phyloP scores from a whole-genome alignment of 2,113 vertebrate genomes.

The Trogon surrucura region DNA sequence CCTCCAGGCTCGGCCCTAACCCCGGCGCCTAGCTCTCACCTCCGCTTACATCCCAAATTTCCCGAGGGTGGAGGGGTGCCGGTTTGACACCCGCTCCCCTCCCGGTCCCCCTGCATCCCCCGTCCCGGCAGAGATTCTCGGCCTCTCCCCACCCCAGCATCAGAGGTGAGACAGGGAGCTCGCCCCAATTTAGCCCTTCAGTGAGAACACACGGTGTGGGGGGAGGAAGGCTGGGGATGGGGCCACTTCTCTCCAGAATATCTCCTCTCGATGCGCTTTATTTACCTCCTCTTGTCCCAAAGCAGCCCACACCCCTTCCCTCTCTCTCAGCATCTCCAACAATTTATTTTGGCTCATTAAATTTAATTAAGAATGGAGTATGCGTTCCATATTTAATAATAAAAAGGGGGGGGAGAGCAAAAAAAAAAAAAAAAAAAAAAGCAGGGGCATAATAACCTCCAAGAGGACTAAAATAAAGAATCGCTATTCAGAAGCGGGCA shows the following conservation, averaged over 20 bases:
- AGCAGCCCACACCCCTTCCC: conserved; percentile 15
- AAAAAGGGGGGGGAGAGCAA: not conserved
- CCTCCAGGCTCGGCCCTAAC: not conserved
- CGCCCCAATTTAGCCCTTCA: not conserved
- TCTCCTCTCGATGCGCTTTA: not conserved
- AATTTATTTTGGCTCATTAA: conserved; percentile 73
- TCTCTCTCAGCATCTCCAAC: conserved; percentile 25
- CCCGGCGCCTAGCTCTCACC: not conserved
- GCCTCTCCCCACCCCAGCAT: not conserved
- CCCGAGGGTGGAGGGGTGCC: not conserved
- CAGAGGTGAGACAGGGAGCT: not conserved
- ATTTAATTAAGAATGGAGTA: conserved; percentile 74
- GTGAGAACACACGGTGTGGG: not conserved
- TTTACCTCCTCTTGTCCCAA: conserved; percentile 30
- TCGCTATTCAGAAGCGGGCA: conserved; percentile 60
- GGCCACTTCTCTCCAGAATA: not conserved
- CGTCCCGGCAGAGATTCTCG: not conserved
- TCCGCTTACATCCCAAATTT: not conserved
- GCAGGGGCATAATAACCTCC: conserved; percentile 55
- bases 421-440: not conserved
- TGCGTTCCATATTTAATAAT: conserved; percentile 66
- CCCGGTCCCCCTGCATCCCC: not conserved
- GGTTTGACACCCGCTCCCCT: not conserved
- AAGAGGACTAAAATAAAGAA: conserved; percentile 67
- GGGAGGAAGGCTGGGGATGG: not conserved